Percentiles rank a stretch among this genome's conserved stretches.
phyloP scores from a whole-genome alignment of 2,888 invertebrate species.

The Globia sparganii region DNA sequence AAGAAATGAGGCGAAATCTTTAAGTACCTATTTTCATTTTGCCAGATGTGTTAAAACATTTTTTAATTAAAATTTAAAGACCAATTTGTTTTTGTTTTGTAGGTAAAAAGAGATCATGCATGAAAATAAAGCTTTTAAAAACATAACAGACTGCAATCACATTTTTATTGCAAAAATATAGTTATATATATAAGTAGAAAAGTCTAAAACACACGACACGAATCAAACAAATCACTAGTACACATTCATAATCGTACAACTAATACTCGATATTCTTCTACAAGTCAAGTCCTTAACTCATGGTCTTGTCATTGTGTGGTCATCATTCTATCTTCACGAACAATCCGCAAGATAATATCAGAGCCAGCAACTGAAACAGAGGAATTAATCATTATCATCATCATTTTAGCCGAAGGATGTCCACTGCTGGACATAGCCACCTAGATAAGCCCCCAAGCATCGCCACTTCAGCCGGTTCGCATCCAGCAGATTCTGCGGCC shows the following conservation, averaged over 20 bases:
- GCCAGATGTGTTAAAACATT: background rate
- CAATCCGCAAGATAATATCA: slow-evolving; percentile 95
- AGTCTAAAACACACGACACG: slow-evolving; percentile 64
- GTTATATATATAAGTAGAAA: slow-evolving; percentile 65
- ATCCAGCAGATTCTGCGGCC: no score
- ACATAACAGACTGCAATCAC: slow-evolving; percentile 42
- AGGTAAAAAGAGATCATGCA: background rate
- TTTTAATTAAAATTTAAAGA: background rate
- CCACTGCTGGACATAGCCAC: background rate
- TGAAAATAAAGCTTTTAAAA: slow-evolving; percentile 15
- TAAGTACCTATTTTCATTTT: background rate
- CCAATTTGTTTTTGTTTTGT: background rate
- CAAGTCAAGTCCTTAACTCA: slow-evolving; percentile 33
- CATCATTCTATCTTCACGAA: slow-evolving; percentile 95
- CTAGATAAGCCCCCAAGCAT: background rate
- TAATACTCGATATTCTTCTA: slow-evolving; percentile 43
- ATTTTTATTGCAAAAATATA: slow-evolving; percentile 59
- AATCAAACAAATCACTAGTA: slow-evolving; percentile 61
- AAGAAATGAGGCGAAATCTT: slow-evolving; percentile 58
- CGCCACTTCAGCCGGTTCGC: no score
- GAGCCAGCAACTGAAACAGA: slow-evolving; percentile 93
- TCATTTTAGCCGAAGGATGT: background rate
- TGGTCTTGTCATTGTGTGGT: slow-evolving; percentile 38
- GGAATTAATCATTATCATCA: slow-evolving; percentile 51
- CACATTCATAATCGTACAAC: slow-evolving; percentile 61